These are phyloP conservation scores for Perca schrenkii DNA, from an alignment of 2,113 vertebrate genomes.

Conservation along the genomic window DNA sequence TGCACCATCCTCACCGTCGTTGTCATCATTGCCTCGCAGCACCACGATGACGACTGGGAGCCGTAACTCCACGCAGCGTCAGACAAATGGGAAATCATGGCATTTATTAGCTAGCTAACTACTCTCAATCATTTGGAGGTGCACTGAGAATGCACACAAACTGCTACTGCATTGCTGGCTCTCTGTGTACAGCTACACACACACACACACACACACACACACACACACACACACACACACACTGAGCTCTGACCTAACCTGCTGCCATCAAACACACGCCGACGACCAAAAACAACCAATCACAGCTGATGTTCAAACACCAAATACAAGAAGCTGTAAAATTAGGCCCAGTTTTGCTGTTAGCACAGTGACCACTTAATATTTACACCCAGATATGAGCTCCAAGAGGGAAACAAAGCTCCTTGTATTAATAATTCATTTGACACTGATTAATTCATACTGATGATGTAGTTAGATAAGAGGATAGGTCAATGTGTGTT, in stretches of 20 bases:
- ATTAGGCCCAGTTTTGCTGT: constrained; percentile 45
- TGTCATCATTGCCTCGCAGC: constrained; percentile 95
- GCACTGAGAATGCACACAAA: constrained; percentile 50
- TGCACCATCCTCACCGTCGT: constrained; percentile 96
- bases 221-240: constrained; percentile 57
- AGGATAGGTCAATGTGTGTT: constrained; percentile 38
- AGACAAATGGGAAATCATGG: constrained; percentile 37
- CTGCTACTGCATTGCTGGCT: constrained; percentile 57
- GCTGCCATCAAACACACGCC: constrained; percentile 52
- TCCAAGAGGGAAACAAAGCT: constrained; percentile 49
- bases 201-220: constrained; percentile 53
- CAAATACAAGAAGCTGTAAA: constrained; percentile 43
- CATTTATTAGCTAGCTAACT: constrained; percentile 51
- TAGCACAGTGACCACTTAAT: constrained; percentile 44
- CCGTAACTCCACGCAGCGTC: constrained; percentile 76
- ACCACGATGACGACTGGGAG: constrained; percentile 95
- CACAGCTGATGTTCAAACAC: constrained; percentile 40
- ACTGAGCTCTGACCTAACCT: constrained; percentile 57
- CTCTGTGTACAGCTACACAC: constrained; percentile 53
- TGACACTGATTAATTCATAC: constrained; percentile 51
- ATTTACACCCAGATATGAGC: constrained; percentile 57
- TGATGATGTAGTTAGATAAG: constrained; percentile 26
- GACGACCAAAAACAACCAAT: constrained; percentile 49
- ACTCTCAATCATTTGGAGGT: constrained; percentile 50
- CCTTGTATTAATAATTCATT: constrained; percentile 57